Conservation (phyloP, 2,888 invertebrate species). For the Andrena minutula region DNA sequence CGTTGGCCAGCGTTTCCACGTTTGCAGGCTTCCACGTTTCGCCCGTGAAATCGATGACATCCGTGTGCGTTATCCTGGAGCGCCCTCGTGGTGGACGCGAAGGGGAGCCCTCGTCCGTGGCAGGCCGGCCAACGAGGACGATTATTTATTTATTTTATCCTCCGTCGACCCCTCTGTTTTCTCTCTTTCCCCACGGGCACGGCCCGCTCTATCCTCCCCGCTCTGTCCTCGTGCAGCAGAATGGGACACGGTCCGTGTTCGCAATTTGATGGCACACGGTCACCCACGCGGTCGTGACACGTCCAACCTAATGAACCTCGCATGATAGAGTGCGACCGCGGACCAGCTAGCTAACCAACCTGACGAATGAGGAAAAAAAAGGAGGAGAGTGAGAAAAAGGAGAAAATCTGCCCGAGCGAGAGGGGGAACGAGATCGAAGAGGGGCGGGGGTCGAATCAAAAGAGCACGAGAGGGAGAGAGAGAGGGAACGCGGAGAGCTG, state of each 20-base stretch:
- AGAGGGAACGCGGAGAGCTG: constrained; percentile 26
- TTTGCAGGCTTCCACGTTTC: constrained; percentile 32
- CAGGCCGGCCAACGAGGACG: constrained; percentile 21
- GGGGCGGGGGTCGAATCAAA: constrained; percentile 59
- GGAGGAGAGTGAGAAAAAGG: constrained; percentile 42
- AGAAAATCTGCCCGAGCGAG: constrained; percentile 43
- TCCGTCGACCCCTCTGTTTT: constrained; percentile 24
- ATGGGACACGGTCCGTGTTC: constrained; percentile 65
- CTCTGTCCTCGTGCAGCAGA: constrained; percentile 46
- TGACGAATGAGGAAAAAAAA: constrained; percentile 49
- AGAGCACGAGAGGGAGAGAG: constrained; percentile 52
- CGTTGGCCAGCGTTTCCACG: neutral
- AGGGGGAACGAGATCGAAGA: constrained; percentile 41
- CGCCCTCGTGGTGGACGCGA: neutral
- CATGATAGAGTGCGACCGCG: constrained; percentile 76
- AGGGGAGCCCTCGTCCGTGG: neutral
- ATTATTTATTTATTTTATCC: constrained; percentile 67
- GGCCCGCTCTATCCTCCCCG: constrained; percentile 28
- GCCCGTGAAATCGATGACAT: constrained; percentile 55
- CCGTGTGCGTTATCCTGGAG: constrained; percentile 5
- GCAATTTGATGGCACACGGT: constrained; percentile 71
- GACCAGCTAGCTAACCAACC: constrained; percentile 58
- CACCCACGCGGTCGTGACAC: constrained; percentile 72
- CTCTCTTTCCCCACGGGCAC: constrained; percentile 20
- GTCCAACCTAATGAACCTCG: constrained; percentile 77